Evolutionary conservation across 2,113 vertebrate species (phyloP).

Genomic region (Columbina picui): DNA sequence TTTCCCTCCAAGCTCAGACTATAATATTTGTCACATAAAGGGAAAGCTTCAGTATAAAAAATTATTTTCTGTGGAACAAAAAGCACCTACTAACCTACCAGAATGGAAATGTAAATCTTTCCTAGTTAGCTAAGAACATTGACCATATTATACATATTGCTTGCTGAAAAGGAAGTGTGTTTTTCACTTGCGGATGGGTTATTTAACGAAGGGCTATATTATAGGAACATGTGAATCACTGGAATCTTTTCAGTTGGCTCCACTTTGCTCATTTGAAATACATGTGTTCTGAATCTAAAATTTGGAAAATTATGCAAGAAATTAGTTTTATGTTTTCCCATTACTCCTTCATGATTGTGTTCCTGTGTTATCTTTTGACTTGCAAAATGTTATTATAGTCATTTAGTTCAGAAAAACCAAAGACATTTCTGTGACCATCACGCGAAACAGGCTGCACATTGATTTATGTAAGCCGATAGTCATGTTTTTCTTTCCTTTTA

Average conservation of each 20-base stretch:
- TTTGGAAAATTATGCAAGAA: slow-evolving; percentile 63
- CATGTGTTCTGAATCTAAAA: slow-evolving; percentile 57
- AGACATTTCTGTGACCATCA: background rate
- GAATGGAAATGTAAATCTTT: slow-evolving; percentile 74
- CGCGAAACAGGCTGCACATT: background rate
- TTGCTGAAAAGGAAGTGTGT: slow-evolving; percentile 69
- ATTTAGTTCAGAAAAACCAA: background rate
- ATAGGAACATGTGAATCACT: slow-evolving; percentile 65
- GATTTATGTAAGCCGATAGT: background rate
- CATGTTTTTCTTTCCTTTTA: slow-evolving; percentile 21
- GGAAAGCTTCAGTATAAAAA: slow-evolving; percentile 31
- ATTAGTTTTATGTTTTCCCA: slow-evolving; percentile 41
- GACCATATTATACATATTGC: slow-evolving; percentile 60
- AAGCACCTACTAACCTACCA: slow-evolving; percentile 54
- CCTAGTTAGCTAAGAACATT: slow-evolving; percentile 59
- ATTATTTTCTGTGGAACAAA: slow-evolving; percentile 63
- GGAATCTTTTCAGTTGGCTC: slow-evolving; percentile 64
- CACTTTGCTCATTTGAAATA: slow-evolving; percentile 67
- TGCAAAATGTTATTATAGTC: background rate
- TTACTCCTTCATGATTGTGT: slow-evolving; percentile 18
- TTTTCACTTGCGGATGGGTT: slow-evolving; percentile 57
- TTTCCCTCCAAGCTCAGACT: slow-evolving; percentile 36
- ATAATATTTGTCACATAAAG: slow-evolving; percentile 41
- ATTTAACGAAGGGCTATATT: slow-evolving; percentile 72
- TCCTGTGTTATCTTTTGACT: slow-evolving; percentile 9